Base-by-base conservation (phyloP, 1,140 invertebrate species). In the Hormaphis cornu region DNA sequence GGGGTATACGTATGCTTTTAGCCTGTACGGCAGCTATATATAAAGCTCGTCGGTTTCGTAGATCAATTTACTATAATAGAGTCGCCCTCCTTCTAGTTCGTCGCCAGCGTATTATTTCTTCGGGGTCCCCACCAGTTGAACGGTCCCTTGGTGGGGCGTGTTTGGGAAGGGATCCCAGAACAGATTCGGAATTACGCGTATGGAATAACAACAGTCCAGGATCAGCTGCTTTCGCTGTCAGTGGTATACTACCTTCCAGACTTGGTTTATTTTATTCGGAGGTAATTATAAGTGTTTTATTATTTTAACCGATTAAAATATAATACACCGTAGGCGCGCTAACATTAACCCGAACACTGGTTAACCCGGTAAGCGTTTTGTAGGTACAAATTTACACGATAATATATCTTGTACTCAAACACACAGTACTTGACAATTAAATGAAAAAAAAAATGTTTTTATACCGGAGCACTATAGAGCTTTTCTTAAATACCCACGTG, bases 161-260 rank as follows among this genome's bases (percentile, higher is more conserved):
- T 33, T 20, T 50, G 10, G 14, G 28, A 66, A 66, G 61, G 14
- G 44, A 35, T 37, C 28, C 33, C n/a, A 20, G 58, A 22, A 66
- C 44, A 35, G 61, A 66, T 66, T 66, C 50, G 61, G 61, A 66
- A 66, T 35, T 46, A 66, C 61, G 35, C 61, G 50, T 48, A 66
- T 66, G 50, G 61, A 50, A 35, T 14, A 50, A 66, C 61, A 66
- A 66, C 61, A 66, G 61, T 66, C 28, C 61, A 66, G 61, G 61
- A 66, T 66, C 61, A 66, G 61, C 61, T 66, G 61, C 61, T 48
- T 24, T 30, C 44, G 44, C 42, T 48, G 61, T 66, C 44, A 66
- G 61, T 66, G 61, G 61, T 66, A n/a, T n/a, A n/a, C n/a, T n/a
- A 18, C 42, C 24, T 28, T 50, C 26, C 61, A 66, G 44, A 50